These are phyloP conservation scores for Ranitomeya imitator DNA, from an alignment of 2,113 vertebrate species.

Conservation along the genomic window DNA sequence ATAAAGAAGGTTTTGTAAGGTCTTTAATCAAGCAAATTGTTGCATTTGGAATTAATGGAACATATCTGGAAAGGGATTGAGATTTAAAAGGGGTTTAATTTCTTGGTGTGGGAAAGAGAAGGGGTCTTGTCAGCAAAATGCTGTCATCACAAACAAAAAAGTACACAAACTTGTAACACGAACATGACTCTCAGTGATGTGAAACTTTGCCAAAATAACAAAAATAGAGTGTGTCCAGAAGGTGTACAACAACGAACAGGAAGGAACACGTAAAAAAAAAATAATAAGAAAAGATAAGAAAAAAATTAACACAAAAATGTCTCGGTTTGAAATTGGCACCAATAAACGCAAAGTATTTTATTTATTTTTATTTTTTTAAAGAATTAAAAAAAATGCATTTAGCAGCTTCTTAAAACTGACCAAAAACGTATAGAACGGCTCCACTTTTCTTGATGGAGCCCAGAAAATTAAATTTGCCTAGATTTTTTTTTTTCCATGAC, in stretches of 20 bases:
- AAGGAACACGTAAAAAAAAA: slow-evolving; percentile 68
- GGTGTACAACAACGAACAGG: slow-evolving; percentile 73
- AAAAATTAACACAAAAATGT: slow-evolving; percentile 34
- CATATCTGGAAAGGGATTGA: slow-evolving; percentile 5
- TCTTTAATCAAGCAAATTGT: slow-evolving; percentile 41
- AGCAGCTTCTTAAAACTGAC: slow-evolving; percentile 65
- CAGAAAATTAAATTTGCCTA: slow-evolving; percentile 64
- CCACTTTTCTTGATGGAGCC: slow-evolving; percentile 64
- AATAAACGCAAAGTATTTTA: slow-evolving; percentile 61
- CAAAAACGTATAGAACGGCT: slow-evolving; percentile 65
- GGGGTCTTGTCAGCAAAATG: slow-evolving; percentile 43
- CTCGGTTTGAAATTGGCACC: slow-evolving; percentile 65
- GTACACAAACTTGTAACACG: slow-evolving; percentile 75
- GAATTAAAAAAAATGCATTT: slow-evolving; percentile 61
- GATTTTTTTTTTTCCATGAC: slow-evolving; percentile 58
- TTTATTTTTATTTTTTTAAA: slow-evolving; percentile 4
- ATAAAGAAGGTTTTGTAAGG: slow-evolving; percentile 1
- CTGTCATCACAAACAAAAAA: slow-evolving; percentile 75
- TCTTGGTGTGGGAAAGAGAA: not conserved
- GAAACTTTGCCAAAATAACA: slow-evolving; percentile 70
- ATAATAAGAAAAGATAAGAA: not conserved
- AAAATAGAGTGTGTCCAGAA: slow-evolving; percentile 65
- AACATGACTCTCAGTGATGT: slow-evolving; percentile 74
- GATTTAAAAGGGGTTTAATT: slow-evolving; percentile 11
- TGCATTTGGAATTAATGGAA: slow-evolving; percentile 51